Base-by-base conservation (phyloP, 92 coral and sea anemone species). In the Virgularia gustaviana region DNA sequence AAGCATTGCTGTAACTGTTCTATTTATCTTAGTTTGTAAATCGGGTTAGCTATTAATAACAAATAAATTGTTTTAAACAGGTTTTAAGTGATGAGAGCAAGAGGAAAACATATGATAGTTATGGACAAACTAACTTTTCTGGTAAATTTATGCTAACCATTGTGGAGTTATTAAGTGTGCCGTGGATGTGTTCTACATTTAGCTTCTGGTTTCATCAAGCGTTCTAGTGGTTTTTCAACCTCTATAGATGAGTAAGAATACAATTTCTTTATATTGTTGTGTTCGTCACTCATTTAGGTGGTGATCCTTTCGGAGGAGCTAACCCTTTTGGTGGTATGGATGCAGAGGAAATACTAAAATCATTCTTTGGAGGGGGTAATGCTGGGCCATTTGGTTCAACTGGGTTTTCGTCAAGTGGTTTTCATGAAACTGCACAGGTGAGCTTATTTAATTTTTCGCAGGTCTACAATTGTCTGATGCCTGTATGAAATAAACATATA, bases 111-210 rank as follows among this genome's bases (percentile, higher is more conserved):
- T 89, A 92, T 78, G 96, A 92, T 56, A 92, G 87, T 60, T 92
- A 81, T 89, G 98, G 98, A 55, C 88, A 85, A 51, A 84, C 98
- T 62, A 90, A 92, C 77, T 92, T 92, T 57, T 73, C 89, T 52
- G 92, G 92, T 58, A 57, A 77, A 55, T 82, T n/a, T n/a, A n/a
- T n/a, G n/a, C n/a, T n/a, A n/a, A n/a, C n/a, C n/a, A n/a, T n/a
- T n/a, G n/a, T n/a, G n/a, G n/a, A n/a, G n/a, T 22, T 58, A 0
- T 22, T 23, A 10, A 33, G n/a, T 19, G 5, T 67, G 70, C 2
- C 51, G 51, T 43, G 19, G 51, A 43, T 43, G 13, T 43, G 13
- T 43, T 20, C 19, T 5, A 43, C 1, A 43, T n/a, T n/a, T n/a
- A n/a, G n/a, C n/a, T n/a, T n/a, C n/a, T n/a, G n/a, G n/a, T n/a